Evolutionary conservation across 2,888 invertebrate genomes (phyloP), one percentile per base, ranked within the genome.

Genomic region (Pseudoips prasinana): DNA sequence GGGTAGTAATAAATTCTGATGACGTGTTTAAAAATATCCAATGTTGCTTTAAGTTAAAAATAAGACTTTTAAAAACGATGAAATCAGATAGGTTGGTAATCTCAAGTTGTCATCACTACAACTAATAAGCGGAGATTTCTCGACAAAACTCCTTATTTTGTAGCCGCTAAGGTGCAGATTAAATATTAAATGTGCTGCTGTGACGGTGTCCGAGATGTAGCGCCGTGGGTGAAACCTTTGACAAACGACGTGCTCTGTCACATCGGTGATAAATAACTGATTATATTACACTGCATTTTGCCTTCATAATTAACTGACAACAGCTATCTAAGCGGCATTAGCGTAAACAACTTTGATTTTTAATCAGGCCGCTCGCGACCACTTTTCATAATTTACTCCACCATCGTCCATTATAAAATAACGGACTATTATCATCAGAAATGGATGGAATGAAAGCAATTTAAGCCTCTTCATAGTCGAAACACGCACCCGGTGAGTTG

Each of bases 221-320:
- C 66, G 56, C 65, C 76, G 86, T 86, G 83, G 87, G 86, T 81
- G 86, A 80, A 78, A 77, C 77, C 64, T 62, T 76, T 84, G 87
- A 86, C 83, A 88, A 87, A 87, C 75, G 85, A 79, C 78, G 70
- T 67, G 66, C 68, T 70, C 75, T 81, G 84, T 82, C 84, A 73
- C 80, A 77, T 66, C 69, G 63, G 74, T 85, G 85, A 88, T 88
- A 86, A 87, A 87, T 87, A 85, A 83, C 87, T 85, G 85, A 87
- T 86, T 84, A 76, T 81, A 78, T 84, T 86, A 82, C 85, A 78
- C 73, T 76, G 73, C 75, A 78, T 84, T 85, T 85, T 76, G 78
- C 78, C 57, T 74, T 79, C 68, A 82, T 83, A 81, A 86, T 85
- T 87, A 87, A 85, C 83, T 78, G 79, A 79, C 76, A 75, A 65